Conservation (phyloP, 2,888 invertebrate species). For the Apodemia arnacis region DNA sequence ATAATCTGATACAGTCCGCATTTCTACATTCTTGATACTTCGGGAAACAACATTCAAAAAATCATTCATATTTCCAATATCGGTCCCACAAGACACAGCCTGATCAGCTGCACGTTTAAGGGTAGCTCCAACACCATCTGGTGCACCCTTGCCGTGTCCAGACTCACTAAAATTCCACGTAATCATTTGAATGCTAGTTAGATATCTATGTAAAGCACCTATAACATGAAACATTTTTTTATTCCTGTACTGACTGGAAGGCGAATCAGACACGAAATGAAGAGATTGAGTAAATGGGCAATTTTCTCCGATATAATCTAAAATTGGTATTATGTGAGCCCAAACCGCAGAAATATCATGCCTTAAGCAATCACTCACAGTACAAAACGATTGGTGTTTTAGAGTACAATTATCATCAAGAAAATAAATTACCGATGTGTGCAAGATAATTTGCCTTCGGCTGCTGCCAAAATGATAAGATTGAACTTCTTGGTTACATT, state of each 20-base stretch:
- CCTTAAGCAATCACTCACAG: neutral
- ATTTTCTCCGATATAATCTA: neutral
- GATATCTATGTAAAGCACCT: neutral
- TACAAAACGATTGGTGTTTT: neutral
- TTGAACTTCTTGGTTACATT: neutral
- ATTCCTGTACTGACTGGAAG: slow-evolving; percentile 46
- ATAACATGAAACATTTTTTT: slow-evolving; percentile 16
- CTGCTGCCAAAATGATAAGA: neutral
- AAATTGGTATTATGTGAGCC: neutral
- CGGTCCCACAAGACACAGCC: slow-evolving; percentile 34
- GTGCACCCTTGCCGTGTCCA: slow-evolving; percentile 71
- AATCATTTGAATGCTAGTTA: slow-evolving; percentile 26
- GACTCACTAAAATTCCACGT: slow-evolving; percentile 72
- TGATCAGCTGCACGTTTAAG: slow-evolving; percentile 62
- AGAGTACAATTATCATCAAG: neutral
- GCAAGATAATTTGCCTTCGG: neutral
- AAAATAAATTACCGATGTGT: neutral
- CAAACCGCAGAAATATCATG: neutral
- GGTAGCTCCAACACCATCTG: slow-evolving; percentile 69
- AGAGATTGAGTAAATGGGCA: neutral
- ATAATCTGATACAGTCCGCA: neutral
- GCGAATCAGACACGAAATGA: neutral
- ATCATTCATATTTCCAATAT: slow-evolving; percentile 22
- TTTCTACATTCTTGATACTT: neutral
- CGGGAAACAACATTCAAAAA: neutral